Conservation (phyloP, 2,113 vertebrate species). For the Glaucidium brasilianum region DNA sequence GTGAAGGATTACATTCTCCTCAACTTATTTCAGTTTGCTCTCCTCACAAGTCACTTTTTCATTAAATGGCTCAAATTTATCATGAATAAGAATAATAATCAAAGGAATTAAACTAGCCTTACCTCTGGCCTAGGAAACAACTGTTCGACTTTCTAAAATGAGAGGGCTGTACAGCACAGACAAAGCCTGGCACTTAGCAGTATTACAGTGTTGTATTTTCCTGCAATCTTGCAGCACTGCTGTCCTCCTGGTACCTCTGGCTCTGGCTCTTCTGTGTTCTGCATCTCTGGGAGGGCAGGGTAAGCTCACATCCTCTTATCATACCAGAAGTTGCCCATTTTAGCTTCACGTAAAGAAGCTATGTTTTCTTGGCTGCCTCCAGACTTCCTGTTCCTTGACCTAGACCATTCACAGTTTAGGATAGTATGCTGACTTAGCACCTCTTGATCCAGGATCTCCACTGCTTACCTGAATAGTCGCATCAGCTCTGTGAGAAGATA, state of each 20-base stretch:
- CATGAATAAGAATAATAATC: not conserved
- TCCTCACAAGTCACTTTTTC: not conserved
- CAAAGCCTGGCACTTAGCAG: not conserved
- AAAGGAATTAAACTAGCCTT: not conserved
- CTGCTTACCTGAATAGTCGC: not conserved
- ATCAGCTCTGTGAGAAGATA: not conserved
- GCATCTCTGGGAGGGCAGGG: not conserved
- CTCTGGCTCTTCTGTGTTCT: not conserved
- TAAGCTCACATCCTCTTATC: not conserved
- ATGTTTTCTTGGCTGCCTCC: not conserved
- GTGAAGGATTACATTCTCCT: not conserved
- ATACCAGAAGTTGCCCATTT: not conserved
- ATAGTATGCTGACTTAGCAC: not conserved
- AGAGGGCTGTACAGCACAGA: not conserved
- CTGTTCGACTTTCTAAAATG: not conserved
- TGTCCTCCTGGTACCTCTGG: not conserved
- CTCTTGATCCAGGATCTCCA: not conserved
- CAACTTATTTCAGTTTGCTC: not conserved
- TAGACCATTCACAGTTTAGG: not conserved
- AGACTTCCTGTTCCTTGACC: not conserved
- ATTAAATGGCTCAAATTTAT: not conserved
- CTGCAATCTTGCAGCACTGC: not conserved
- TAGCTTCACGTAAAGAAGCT: not conserved
- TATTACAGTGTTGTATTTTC: not conserved
- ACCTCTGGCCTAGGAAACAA: not conserved